These are phyloP conservation scores for Gyps fulvus DNA, from an alignment of 2,113 vertebrate species.

Conservation along the genomic window DNA sequence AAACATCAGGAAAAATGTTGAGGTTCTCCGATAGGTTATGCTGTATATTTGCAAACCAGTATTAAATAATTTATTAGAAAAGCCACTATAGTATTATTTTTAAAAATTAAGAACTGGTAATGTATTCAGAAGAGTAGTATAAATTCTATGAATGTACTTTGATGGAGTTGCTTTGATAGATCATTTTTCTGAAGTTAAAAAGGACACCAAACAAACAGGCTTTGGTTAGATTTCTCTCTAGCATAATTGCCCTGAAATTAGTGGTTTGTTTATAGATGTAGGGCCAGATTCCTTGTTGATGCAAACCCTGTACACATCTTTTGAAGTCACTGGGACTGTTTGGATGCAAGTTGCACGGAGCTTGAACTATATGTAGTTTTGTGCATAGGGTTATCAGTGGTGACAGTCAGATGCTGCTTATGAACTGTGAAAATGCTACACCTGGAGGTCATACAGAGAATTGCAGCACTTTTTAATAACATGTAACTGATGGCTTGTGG, in stretches of 20 bases:
- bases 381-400: too few relatives aligned
- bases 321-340: not conserved
- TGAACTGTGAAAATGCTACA: constrained; percentile 25
- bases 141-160: not conserved
- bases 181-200: not conserved
- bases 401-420: not conserved
- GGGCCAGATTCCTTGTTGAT: not conserved
- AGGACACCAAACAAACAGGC: not conserved
- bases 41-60: not conserved
- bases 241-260: not conserved
- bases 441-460: not conserved
- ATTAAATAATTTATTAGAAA: not conserved
- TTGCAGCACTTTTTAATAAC: not conserved
- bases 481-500: not conserved
- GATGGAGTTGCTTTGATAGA: not conserved
- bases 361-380: not conserved
- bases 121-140: not conserved
- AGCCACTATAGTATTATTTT: not conserved
- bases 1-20: not conserved
- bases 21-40: not conserved
- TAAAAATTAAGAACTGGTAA: not conserved
- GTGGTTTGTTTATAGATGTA: not conserved
- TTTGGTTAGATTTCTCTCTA: not conserved
- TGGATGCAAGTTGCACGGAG: not conserved
- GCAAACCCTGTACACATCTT: not conserved